Conservation (phyloP, 2,888 invertebrate species). For the Thelaira solivaga region DNA sequence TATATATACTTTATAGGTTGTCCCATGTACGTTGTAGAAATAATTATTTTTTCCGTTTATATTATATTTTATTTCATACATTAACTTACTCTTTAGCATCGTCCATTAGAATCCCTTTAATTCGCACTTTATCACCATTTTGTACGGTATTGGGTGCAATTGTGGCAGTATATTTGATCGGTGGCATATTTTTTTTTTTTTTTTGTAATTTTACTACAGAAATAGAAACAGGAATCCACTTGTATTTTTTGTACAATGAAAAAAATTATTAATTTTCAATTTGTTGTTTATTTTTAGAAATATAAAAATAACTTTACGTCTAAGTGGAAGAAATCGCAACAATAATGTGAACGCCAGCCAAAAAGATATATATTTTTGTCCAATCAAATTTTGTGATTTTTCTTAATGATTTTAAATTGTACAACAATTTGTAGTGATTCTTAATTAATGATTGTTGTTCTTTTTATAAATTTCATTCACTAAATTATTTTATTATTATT, state of each 20-base stretch:
- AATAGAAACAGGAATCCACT: neutral
- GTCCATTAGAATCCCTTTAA: slow-evolving; percentile 70
- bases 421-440: slow-evolving; percentile 4
- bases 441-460: neutral
- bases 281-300: no score
- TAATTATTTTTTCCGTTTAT: no score
- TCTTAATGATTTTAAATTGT: no score
- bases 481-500: neutral
- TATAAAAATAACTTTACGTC: slow-evolving; percentile 7
- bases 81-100: slow-evolving; percentile 73
- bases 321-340: slow-evolving; percentile 9
- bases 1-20: no score
- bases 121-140: slow-evolving; percentile 68
- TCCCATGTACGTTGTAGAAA: no score
- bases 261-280: no score
- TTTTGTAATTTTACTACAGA: neutral
- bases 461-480: slow-evolving; percentile 27
- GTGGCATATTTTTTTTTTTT: slow-evolving; percentile 47
- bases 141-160: slow-evolving; percentile 66
- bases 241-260: neutral
- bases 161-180: slow-evolving; percentile 40
- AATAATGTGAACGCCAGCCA: neutral
- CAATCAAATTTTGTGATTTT: slow-evolving; percentile 2
- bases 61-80: no score
- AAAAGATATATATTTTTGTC: neutral